phyloP scores from a whole-genome alignment of 2,888 invertebrate species.

The Pristionchus japonicus region DNA sequence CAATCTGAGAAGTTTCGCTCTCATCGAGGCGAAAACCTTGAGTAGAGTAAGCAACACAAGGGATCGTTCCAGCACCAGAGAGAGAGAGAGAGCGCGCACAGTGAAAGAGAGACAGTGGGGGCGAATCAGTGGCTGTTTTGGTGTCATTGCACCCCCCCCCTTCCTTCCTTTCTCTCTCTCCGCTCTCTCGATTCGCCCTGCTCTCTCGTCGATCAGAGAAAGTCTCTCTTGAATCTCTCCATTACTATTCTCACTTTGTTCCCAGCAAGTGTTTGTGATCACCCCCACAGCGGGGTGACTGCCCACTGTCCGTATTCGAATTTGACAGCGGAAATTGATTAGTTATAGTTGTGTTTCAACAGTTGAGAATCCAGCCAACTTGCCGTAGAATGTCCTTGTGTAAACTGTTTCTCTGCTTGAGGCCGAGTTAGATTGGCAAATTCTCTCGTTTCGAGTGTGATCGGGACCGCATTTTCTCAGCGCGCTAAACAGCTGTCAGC shows the following conservation, averaged over 20 bases:
- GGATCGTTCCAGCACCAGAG: not conserved
- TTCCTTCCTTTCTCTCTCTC: no score
- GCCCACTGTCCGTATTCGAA: not conserved
- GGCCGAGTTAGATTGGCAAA: no score
- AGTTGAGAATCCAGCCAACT: no score
- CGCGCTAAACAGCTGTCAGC: not conserved
- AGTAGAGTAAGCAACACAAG: no score
- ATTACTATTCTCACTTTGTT: not conserved
- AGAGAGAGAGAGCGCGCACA: not conserved
- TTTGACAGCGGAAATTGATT: not conserved
- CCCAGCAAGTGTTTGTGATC: not conserved
- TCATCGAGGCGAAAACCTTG: not conserved
- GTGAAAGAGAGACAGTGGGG: not conserved
- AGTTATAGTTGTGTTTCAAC: not conserved
- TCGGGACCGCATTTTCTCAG: not conserved
- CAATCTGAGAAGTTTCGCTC: no score
- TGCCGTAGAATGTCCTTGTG: no score
- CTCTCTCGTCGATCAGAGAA: not conserved
- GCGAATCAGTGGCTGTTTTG: slow-evolving; percentile 34
- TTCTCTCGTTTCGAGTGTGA: not conserved
- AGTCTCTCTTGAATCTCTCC: not conserved
- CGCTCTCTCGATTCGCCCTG: not conserved
- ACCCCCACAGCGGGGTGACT: not conserved
- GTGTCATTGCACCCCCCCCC: not conserved
- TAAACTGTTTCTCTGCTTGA: no score